phyloP scores from a whole-genome alignment of 2,797 vertebrate species.

The Spea hammondii region DNA sequence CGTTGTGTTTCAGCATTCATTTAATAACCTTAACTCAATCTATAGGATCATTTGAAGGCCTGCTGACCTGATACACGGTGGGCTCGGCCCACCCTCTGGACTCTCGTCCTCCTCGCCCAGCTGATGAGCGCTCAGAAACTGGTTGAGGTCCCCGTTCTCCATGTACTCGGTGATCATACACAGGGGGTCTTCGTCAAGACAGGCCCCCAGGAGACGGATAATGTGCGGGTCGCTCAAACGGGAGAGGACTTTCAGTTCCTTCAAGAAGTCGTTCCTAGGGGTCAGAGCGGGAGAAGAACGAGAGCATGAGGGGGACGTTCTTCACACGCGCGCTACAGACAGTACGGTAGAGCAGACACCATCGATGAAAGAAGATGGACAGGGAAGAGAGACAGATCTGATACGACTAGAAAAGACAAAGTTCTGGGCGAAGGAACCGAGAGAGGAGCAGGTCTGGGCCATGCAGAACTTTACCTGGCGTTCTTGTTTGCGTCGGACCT shows the following conservation, averaged over 20 bases:
- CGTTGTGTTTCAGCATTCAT: no score
- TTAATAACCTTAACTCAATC: no score
- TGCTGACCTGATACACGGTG: constrained; percentile 75
- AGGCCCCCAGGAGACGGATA: constrained; percentile 87
- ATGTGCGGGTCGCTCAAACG: constrained; percentile 91
- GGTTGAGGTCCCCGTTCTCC: constrained; percentile 92
- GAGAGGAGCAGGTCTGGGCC: not conserved
- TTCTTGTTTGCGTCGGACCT: constrained; percentile 91
- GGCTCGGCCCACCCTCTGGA: constrained; percentile 58
- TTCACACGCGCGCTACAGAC: not conserved
- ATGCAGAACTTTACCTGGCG: constrained; percentile 75
- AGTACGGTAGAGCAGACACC: not conserved
- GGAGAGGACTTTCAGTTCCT: constrained; percentile 92
- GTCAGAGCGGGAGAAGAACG: constrained; percentile 14
- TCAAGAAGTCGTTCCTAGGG: constrained; percentile 87
- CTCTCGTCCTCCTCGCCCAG: constrained; percentile 78
- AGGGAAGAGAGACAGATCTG: not conserved
- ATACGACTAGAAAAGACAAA: not conserved
- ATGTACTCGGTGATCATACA: constrained; percentile 97
- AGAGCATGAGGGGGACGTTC: not conserved
- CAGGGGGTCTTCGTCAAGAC: constrained; percentile 85
- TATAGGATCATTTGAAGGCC: not conserved
- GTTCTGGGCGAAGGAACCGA: not conserved
- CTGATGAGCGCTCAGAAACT: constrained; percentile 82
- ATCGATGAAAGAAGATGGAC: not conserved